These are phyloP conservation scores for Xiphorhynchus elegans DNA, from an alignment of 2,113 vertebrate species.

Conservation along the genomic window DNA sequence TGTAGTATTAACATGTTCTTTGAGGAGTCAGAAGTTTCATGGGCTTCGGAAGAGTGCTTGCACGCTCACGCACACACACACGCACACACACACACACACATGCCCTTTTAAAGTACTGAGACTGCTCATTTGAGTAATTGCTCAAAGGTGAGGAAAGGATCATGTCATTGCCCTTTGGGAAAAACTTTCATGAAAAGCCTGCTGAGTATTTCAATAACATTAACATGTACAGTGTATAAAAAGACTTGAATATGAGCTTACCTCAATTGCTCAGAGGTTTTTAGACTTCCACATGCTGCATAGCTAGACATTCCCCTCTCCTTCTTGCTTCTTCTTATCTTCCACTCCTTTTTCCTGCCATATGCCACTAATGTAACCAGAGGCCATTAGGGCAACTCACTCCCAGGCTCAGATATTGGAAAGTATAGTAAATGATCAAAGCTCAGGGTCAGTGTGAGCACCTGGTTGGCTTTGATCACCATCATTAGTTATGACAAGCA, in stretches of 20 bases:
- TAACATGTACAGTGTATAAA: not conserved
- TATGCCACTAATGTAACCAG: conserved; percentile 33
- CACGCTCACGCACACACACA: too few species aligned
- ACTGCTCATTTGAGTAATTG: not conserved
- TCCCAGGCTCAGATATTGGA: conserved; percentile 41
- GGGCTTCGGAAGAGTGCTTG: not conserved
- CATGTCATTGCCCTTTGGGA: not conserved
- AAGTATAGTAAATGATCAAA: conserved; percentile 47
- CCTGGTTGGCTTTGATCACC: conserved; percentile 54
- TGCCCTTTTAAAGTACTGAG: not conserved
- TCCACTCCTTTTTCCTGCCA: not conserved
- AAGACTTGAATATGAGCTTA: conserved; percentile 10
- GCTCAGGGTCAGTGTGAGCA: conserved; percentile 36
- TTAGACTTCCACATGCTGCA: not conserved
- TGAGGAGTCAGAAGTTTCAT: not conserved
- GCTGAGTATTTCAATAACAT: conserved; percentile 24
- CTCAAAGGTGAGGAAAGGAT: not conserved
- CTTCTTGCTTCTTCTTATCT: conserved; percentile 34
- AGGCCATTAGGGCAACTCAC: conserved; percentile 27
- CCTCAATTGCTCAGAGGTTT: not conserved
- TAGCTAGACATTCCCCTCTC: conserved; percentile 6
- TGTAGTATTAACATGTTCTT: not conserved
- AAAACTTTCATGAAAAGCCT: not conserved
- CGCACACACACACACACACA: not conserved
- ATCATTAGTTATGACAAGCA: conserved; percentile 58